These are phyloP conservation scores for Patella caerulea DNA, from an alignment of 2,888 invertebrate genomes.

Conservation along the genomic window DNA sequence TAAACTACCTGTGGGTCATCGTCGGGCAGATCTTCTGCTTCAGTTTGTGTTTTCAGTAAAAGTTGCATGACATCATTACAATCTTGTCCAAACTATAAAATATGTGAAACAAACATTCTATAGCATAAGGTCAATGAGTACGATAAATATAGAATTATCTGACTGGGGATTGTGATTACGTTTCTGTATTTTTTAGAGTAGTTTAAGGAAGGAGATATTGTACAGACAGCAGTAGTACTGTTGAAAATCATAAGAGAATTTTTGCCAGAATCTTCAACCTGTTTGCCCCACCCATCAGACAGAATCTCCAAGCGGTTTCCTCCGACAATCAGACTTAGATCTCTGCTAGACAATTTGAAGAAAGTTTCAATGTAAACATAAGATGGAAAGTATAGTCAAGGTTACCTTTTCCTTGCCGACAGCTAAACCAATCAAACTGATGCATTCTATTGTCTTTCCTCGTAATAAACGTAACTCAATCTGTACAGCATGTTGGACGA, in stretches of 20 bases:
- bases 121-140: neutral
- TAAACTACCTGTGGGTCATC: slow-evolving; percentile 87
- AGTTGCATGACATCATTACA: slow-evolving; percentile 97
- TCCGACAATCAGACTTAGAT: neutral
- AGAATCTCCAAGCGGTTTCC: neutral
- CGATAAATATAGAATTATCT: neutral
- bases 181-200: too few species aligned
- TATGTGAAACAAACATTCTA: neutral
- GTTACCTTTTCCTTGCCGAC: slow-evolving; percentile 74
- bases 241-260: too few species aligned
- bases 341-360: neutral
- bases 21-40: slow-evolving; percentile 84
- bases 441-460: slow-evolving; percentile 99
- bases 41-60: slow-evolving; percentile 89
- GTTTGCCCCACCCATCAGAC: too few species aligned
- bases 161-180: too few species aligned
- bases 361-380: too few species aligned
- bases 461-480: slow-evolving; percentile 88
- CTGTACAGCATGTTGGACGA: slow-evolving; percentile 90
- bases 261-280: too few species aligned
- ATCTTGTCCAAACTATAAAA: slow-evolving; percentile 82
- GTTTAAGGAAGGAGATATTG: too few species aligned
- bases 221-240: too few species aligned
- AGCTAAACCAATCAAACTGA: slow-evolving; percentile 91
- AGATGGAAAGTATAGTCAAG: neutral